Conservation (phyloP, 64 coral and sea anemone species). For the Stichodactyla mertensii region DNA sequence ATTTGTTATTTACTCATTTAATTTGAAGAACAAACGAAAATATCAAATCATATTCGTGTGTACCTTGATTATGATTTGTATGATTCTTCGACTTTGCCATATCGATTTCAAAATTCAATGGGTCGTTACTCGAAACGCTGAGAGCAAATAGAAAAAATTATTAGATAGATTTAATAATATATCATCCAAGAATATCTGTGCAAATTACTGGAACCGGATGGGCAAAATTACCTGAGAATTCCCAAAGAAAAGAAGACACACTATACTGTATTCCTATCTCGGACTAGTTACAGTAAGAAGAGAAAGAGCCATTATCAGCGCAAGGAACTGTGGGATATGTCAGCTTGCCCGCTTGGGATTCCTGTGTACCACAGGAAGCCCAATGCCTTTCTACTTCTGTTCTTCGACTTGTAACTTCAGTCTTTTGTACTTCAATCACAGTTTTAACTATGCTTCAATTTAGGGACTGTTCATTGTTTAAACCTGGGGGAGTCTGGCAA, state of each 20-base stretch:
- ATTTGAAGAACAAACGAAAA: background rate
- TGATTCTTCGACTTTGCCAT: constrained; percentile 99
- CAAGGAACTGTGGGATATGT: constrained; percentile 7
- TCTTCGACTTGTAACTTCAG: background rate
- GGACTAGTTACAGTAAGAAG: background rate
- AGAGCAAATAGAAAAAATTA: constrained; percentile 8
- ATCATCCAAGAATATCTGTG: background rate
- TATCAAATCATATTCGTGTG: background rate
- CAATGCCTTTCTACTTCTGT: background rate
- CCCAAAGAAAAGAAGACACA: background rate
- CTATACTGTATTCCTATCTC: constrained; percentile 16
- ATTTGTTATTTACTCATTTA: background rate
- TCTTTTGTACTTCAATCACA: no score
- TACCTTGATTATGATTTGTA: constrained; percentile 97
- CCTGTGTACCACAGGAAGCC: constrained; percentile 8
- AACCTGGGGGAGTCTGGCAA: no score
- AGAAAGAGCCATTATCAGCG: constrained; percentile 6
- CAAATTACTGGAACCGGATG: background rate
- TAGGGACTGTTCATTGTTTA: no score
- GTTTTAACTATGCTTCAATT: no score
- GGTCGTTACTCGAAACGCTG: background rate
- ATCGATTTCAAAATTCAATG: constrained; percentile 4
- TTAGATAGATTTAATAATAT: background rate
- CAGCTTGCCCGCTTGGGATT: background rate
- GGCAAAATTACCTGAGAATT: constrained; percentile 27